These are phyloP conservation scores for Microctonus hyperodae DNA, from an alignment of 2,888 invertebrate species.

Conservation along the genomic window DNA sequence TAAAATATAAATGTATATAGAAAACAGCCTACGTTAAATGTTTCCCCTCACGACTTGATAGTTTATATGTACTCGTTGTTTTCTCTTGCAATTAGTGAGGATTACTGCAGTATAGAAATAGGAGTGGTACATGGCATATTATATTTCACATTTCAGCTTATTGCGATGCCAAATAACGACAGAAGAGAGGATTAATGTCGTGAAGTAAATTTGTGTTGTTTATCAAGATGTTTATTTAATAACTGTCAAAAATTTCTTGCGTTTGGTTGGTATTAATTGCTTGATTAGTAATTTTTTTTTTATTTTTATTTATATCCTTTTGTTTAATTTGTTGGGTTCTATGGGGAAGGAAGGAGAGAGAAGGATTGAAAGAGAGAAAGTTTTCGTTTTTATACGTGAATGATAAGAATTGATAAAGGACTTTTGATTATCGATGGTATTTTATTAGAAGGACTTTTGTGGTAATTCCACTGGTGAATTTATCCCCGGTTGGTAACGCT, in stretches of 20 bases:
- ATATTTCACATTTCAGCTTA: neutral
- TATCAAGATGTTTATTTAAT: neutral
- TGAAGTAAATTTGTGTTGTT: neutral
- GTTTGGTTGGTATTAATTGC: too few species aligned
- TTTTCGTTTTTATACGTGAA: too few species aligned
- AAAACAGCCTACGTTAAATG: neutral
- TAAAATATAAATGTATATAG: neutral
- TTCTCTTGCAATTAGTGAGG: constrained; percentile 36
- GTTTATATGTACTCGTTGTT: neutral
- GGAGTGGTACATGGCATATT: constrained; percentile 5
- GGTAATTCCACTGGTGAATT: neutral
- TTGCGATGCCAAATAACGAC: neutral
- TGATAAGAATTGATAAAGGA: too few species aligned
- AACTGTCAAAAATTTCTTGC: neutral
- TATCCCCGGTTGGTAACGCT: neutral
- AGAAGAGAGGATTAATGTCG: neutral
- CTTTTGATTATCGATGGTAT: neutral
- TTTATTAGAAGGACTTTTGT: neutral
- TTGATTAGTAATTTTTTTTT: too few species aligned
- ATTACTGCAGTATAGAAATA: constrained; percentile 29
- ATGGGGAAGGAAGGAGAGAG: too few species aligned
- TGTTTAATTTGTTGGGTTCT: too few species aligned
- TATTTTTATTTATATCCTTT: too few species aligned
- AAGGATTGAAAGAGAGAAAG: too few species aligned
- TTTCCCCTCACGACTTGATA: neutral